phyloP scores from a whole-genome alignment of 2,113 vertebrate species.

The Scatophagus argus region DNA sequence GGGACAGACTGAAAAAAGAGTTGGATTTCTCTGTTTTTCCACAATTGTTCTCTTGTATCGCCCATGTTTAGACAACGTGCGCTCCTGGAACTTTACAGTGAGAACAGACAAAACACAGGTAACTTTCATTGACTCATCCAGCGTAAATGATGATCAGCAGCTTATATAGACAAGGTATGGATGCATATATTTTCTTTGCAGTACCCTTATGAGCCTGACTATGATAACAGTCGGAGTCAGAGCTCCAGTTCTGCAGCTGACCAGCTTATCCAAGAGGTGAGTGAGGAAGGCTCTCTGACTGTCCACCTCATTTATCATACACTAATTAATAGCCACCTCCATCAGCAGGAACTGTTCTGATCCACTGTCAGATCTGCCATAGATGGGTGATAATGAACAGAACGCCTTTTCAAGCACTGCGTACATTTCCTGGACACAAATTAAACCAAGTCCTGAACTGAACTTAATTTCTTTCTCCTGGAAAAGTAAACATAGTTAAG shows the following conservation, averaged over 20 bases:
- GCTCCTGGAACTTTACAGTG: conserved; percentile 74
- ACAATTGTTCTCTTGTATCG: background rate
- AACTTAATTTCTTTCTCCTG: background rate
- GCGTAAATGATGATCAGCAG: background rate
- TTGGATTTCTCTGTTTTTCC: background rate
- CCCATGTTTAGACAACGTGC: conserved; percentile 53
- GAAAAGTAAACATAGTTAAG: background rate
- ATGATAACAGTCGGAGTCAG: conserved; percentile 53
- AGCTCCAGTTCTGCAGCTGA: conserved; percentile 78
- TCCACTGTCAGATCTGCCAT: background rate
- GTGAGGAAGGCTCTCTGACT: conserved; percentile 10
- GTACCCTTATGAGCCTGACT: conserved; percentile 74
- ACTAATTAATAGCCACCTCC: background rate
- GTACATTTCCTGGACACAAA: background rate
- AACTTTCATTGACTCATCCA: background rate
- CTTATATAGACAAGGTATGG: background rate
- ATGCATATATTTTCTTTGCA: conserved; percentile 47
- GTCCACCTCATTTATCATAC: background rate
- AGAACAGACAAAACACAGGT: conserved; percentile 81
- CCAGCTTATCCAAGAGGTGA: conserved; percentile 89
- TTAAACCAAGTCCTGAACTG: background rate
- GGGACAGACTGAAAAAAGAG: background rate
- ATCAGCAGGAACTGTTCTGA: conserved; percentile 2
- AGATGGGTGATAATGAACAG: background rate
- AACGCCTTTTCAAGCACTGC: background rate